Percentiles rank a stretch among this genome's conserved stretches.
Evolutionary conservation across 2,113 vertebrate genomes (phyloP).

Genomic region (Redunca redunca): DNA sequence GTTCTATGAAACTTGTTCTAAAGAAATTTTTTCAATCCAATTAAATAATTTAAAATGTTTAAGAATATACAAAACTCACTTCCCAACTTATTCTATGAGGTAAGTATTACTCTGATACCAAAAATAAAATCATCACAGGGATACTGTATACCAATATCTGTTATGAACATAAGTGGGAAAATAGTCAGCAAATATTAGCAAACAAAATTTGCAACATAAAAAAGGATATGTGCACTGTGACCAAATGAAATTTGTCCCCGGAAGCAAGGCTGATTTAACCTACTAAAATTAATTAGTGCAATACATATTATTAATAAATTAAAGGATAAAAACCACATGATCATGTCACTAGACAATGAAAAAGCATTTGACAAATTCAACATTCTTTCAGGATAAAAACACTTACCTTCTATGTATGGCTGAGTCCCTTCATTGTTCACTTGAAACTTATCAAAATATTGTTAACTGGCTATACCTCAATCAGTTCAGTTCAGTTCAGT

Average conservation of each 20-base stretch:
- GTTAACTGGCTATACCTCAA: background rate
- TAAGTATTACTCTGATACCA: background rate
- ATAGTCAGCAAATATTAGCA: background rate
- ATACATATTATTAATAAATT: background rate
- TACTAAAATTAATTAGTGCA: background rate
- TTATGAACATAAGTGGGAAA: slow-evolving; percentile 1
- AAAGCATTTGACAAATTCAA: background rate
- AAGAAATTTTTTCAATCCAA: background rate
- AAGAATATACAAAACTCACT: background rate
- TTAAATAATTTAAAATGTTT: background rate
- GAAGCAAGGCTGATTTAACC: background rate
- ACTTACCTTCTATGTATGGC: background rate
- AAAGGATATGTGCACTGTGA: background rate
- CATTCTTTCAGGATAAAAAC: background rate
- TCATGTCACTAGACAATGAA: background rate
- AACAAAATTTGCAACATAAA: background rate
- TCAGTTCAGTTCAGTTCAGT: too few species aligned
- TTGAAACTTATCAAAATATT: background rate
- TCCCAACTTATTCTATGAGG: background rate
- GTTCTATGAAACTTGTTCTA: background rate
- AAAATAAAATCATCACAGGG: background rate
- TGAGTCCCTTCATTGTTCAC: background rate
- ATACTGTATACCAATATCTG: background rate
- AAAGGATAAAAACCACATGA: background rate
- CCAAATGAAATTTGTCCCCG: background rate